Percentiles rank a stretch among this genome's conserved stretches.
phyloP scores from a whole-genome alignment of 2,888 invertebrate genomes.

The Tenthredo livida region DNA sequence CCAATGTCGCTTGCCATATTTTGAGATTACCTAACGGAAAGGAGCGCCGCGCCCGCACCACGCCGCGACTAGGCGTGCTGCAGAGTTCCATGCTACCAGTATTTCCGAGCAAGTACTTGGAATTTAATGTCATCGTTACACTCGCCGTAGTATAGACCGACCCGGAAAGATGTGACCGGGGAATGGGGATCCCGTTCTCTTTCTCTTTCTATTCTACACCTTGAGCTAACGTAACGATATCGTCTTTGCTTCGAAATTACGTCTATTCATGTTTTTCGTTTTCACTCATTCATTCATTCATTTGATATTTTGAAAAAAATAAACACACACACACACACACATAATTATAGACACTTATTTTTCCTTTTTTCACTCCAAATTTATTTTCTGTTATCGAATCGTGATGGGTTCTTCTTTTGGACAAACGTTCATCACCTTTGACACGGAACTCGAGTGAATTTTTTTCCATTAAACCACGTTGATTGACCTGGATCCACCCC shows the following conservation, averaged over 20 bases:
- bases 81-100: constrained; percentile 24
- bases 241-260: not conserved
- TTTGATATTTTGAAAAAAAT: not conserved
- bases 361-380: not conserved
- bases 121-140: constrained; percentile 46
- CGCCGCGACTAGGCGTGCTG: not conserved
- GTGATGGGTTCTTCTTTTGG: not conserved
- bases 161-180: not conserved
- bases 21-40: constrained; percentile 60
- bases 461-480: constrained; percentile 37
- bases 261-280: not conserved
- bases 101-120: constrained; percentile 43
- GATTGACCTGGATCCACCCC: constrained; percentile 23
- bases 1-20: constrained; percentile 55
- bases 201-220: constrained; percentile 20
- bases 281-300: not conserved
- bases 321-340: too few relatives aligned
- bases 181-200: constrained; percentile 1
- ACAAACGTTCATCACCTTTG: constrained; percentile 37
- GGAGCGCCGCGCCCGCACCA: not conserved
- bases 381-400: constrained; percentile 36
- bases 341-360: too few relatives aligned
- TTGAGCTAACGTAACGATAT: not conserved
- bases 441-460: constrained; percentile 22
- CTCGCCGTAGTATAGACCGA: constrained; percentile 40